These are phyloP conservation scores for Cyrtonyx montezumae DNA, from an alignment of 2,113 vertebrate species.

Conservation along the genomic window DNA sequence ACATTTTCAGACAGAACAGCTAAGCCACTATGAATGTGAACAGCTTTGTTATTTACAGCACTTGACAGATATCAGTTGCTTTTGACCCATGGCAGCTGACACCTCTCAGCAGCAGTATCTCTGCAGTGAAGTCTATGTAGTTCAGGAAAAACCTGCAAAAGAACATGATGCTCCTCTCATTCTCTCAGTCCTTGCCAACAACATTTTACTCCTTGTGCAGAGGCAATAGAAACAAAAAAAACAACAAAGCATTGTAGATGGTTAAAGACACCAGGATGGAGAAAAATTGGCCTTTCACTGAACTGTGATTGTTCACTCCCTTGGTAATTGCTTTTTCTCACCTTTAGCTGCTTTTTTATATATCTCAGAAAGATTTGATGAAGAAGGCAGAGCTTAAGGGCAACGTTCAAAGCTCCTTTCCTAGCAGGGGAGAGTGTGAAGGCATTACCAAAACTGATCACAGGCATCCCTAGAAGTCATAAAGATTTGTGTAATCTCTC, in stretches of 20 bases:
- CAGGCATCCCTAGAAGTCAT: background rate
- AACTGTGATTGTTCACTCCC: background rate
- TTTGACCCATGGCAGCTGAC: background rate
- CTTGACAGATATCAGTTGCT: background rate
- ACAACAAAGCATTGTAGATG: background rate
- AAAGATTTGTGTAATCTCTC: background rate
- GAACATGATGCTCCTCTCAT: rapidly evolving
- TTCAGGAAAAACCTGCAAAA: background rate
- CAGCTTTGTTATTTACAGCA: background rate
- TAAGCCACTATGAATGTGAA: background rate
- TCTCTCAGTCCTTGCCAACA: background rate
- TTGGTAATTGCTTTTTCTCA: background rate
- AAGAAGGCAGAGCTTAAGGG: background rate
- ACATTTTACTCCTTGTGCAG: background rate
- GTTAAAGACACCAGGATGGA: background rate
- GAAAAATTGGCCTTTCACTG: background rate
- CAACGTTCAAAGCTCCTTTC: background rate
- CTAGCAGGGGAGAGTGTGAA: background rate
- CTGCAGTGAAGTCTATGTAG: background rate
- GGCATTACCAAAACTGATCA: background rate
- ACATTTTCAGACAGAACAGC: background rate
- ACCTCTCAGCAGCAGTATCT: background rate
- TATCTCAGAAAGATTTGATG: background rate
- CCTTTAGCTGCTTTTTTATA: background rate
- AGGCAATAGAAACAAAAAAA: background rate